A percentile compares a stretch with the other conserved stretches of the same genome.
These are phyloP conservation scores for Dysidea cf. avara DNA, from an alignment of 37 sponge, comb jelly and placozoan genomes.

Conservation along the genomic window DNA sequence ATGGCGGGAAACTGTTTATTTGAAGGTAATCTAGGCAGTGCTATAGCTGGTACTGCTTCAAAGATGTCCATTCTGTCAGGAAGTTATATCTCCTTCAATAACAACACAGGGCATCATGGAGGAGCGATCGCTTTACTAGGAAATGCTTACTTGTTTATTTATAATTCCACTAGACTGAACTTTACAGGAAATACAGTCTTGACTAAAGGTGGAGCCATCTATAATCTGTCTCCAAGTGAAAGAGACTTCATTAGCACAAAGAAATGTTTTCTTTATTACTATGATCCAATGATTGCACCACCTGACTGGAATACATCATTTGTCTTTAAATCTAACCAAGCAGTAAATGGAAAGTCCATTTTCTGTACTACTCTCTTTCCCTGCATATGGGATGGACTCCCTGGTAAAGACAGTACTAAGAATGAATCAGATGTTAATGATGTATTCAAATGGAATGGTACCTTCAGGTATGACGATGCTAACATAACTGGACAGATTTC, in stretches of 20 bases:
- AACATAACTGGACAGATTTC: neutral
- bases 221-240: neutral
- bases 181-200: constrained; percentile 9
- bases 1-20: neutral
- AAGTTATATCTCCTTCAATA: neutral
- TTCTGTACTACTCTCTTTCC: constrained; percentile 26
- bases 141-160: neutral
- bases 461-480: neutral
- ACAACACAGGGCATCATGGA: constrained; percentile 7
- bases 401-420: neutral
- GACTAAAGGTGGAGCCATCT: constrained; percentile 25
- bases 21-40: neutral
- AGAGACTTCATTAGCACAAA: neutral
- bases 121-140: constrained; percentile 29
- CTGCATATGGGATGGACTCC: constrained; percentile 31
- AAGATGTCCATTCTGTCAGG: neutral
- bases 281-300: neutral
- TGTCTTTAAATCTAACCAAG: constrained; percentile 12
- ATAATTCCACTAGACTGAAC: neutral
- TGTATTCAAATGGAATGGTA: constrained; percentile 14
- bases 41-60: neutral
- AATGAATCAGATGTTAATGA: no score
- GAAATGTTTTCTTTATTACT: constrained; percentile 16
- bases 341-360: constrained; percentile 11
- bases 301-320: constrained; percentile 14